Conservation (phyloP, 2,113 vertebrate genomes). For the Elephas maximus region DNA sequence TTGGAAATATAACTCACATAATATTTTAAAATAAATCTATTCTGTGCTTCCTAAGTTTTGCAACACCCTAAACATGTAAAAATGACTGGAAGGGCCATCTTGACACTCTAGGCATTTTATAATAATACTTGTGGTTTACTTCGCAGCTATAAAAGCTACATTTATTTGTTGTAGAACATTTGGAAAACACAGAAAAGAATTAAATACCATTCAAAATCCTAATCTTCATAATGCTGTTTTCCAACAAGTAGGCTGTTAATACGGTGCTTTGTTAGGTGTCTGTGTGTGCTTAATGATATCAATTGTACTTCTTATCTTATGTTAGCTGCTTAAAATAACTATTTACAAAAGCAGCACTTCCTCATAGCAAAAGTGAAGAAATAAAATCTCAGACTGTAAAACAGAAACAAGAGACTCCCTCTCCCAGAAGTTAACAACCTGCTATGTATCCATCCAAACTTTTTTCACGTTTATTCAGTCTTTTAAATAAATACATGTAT, state of each 20-base stretch:
- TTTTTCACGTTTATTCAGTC: neutral
- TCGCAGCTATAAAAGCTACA: neutral
- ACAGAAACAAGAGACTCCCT: neutral
- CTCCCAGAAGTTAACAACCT: neutral
- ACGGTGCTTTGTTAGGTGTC: neutral
- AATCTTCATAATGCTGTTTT: neutral
- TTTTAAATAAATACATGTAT: accelerated
- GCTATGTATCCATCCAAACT: too few species aligned
- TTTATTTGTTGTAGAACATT: neutral
- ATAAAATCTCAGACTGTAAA: neutral
- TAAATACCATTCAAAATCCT: neutral
- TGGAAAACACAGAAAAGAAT: neutral
- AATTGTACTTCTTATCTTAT: neutral
- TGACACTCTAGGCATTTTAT: neutral
- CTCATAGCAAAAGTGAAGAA: neutral
- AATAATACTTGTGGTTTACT: neutral
- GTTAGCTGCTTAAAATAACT: neutral
- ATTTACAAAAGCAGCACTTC: neutral
- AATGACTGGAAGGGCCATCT: neutral
- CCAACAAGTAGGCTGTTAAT: neutral
- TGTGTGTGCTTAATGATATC: neutral
- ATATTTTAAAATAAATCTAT: neutral
- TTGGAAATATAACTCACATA: neutral
- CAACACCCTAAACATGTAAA: neutral
- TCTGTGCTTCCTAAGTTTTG: neutral